A percentile compares a stretch with the other conserved stretches of the same genome.
These are phyloP conservation scores for Syrmaticus mikado DNA, from an alignment of 2,113 vertebrate species.

Conservation along the genomic window DNA sequence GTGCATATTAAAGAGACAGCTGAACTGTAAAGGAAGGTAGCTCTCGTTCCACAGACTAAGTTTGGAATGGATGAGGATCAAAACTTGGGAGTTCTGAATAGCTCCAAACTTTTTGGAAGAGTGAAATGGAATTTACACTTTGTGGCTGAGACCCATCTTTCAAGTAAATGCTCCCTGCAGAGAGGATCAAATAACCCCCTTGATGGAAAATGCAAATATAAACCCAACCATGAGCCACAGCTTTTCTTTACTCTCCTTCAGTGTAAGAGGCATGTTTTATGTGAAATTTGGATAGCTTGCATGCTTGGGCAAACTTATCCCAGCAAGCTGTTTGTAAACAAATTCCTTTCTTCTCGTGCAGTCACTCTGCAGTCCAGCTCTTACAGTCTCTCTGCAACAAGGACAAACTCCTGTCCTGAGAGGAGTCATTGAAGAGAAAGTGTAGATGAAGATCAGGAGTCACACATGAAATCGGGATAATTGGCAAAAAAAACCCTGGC, in stretches of 20 bases:
- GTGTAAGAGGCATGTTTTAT: background rate
- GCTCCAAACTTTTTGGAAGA: slow-evolving; percentile 11
- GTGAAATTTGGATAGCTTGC: background rate
- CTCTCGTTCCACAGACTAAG: background rate
- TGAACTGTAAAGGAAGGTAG: background rate
- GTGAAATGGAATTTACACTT: slow-evolving; percentile 35
- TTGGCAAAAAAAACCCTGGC: background rate
- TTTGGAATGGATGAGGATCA: background rate
- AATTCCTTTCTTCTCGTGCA: background rate
- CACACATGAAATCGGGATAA: slow-evolving; percentile 15
- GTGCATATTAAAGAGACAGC: background rate
- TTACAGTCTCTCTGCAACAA: background rate
- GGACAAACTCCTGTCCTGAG: background rate
- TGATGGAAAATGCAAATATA: slow-evolving; percentile 55
- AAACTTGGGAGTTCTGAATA: background rate
- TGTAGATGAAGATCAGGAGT: slow-evolving; percentile 7
- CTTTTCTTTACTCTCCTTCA: slow-evolving; percentile 21
- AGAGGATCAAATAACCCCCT: slow-evolving; percentile 46
- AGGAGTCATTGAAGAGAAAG: background rate
- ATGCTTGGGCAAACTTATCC: background rate
- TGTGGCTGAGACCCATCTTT: slow-evolving; percentile 24
- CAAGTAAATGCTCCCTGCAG: slow-evolving; percentile 28
- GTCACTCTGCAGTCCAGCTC: background rate
- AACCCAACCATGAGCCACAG: background rate
- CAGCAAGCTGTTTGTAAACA: slow-evolving; percentile 9